These are phyloP conservation scores for Drosophila algonquin DNA, from an alignment of 2,888 invertebrate genomes.

Conservation along the genomic window DNA sequence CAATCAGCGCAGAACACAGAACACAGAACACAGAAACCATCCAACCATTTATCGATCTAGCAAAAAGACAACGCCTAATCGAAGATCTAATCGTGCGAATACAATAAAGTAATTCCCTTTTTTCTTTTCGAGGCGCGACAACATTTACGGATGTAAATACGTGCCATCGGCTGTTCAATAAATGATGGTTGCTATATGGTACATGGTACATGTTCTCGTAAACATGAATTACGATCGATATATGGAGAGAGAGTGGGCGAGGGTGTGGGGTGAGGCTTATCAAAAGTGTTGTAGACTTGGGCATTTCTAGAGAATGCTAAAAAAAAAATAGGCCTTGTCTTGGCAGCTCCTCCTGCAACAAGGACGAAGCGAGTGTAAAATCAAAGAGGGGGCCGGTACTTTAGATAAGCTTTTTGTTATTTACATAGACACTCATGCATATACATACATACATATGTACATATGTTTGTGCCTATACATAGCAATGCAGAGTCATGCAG, in stretches of 20 bases:
- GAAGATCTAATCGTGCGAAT: conserved; percentile 47
- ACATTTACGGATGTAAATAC: conserved; percentile 56
- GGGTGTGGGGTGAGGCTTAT: background rate
- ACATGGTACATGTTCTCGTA: background rate
- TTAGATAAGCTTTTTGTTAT: too few species aligned
- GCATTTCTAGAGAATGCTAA: background rate
- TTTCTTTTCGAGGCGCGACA: conserved; percentile 61
- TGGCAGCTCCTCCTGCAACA: too few species aligned
- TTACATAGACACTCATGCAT: too few species aligned
- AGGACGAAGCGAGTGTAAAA: too few species aligned
- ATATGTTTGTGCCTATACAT: too few species aligned
- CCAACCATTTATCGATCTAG: conserved; percentile 9
- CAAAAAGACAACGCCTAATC: background rate
- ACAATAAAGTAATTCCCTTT: conserved; percentile 29
- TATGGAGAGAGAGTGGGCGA: too few species aligned
- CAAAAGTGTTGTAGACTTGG: background rate
- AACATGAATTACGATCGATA: background rate
- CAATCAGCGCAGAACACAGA: background rate
- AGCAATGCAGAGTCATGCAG: too few species aligned
- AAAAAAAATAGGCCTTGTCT: background rate
- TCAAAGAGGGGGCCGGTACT: too few species aligned
- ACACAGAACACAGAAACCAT: background rate
- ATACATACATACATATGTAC: too few species aligned
- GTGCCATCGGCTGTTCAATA: background rate
- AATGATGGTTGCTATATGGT: background rate